Percentiles rank a stretch among this genome's conserved stretches.
Evolutionary conservation across 2,888 invertebrate species (phyloP).

Genomic region (Luperina testacea): DNA sequence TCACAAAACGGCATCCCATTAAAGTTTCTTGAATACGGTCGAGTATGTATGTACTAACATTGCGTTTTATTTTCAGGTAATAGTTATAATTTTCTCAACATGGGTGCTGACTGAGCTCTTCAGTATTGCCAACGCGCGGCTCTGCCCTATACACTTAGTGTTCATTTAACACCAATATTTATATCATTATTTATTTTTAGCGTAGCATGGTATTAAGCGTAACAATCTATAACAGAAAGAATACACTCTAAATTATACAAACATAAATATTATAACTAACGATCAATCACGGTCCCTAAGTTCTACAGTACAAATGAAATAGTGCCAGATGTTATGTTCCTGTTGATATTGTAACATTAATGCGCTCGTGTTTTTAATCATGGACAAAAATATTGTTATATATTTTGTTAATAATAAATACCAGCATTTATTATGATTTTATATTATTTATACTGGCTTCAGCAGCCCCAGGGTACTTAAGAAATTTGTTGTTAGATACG

Average conservation of each 20-base stretch:
- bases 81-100: constrained; percentile 67
- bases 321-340: constrained; percentile 72
- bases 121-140: constrained; percentile 73
- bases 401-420: constrained; percentile 71
- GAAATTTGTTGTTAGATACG: constrained; percentile 65
- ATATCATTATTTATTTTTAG: constrained; percentile 82
- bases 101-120: constrained; percentile 79
- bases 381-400: constrained; percentile 56
- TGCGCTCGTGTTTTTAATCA: constrained; percentile 63
- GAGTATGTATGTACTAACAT: constrained; percentile 8
- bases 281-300: constrained; percentile 46
- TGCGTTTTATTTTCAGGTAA: constrained; percentile 68
- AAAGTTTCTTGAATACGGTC: background rate
- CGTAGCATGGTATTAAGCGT: constrained; percentile 75
- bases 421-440: constrained; percentile 83
- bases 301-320: constrained; percentile 72
- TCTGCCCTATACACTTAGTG: constrained; percentile 53
- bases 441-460: constrained; percentile 69
- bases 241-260: constrained; percentile 68
- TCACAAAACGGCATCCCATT: background rate
- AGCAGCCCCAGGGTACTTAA: constrained; percentile 84
- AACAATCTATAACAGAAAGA: constrained; percentile 71
- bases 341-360: constrained; percentile 59
- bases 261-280: constrained; percentile 57
- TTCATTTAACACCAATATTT: constrained; percentile 79